These are phyloP conservation scores for Chelmon rostratus DNA, from an alignment of 2,797 vertebrate genomes.

Conservation along the genomic window DNA sequence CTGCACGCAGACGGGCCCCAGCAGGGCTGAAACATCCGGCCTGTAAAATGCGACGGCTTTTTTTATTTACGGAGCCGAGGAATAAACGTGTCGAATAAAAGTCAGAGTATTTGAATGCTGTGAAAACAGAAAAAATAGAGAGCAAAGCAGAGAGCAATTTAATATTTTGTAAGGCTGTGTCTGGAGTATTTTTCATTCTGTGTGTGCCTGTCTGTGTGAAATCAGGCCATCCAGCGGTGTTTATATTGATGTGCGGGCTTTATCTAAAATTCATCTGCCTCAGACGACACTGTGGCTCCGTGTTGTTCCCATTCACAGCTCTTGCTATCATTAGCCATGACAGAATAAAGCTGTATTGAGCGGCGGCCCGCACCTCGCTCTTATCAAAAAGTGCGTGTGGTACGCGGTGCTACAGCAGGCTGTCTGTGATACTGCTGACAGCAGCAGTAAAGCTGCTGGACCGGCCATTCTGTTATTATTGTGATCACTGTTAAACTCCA, in stretches of 20 bases:
- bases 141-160: background rate
- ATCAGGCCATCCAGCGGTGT: conserved; percentile 33
- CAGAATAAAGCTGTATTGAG: conserved; percentile 65
- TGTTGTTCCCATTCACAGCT: conserved; percentile 46
- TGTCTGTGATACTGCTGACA: conserved; percentile 60
- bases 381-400: conserved; percentile 51
- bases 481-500: conserved; percentile 34
- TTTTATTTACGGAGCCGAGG: background rate
- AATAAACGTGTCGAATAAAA: conserved; percentile 7
- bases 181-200: conserved; percentile 29
- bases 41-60: no score
- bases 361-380: conserved; percentile 33
- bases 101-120: background rate
- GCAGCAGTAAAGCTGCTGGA: conserved; percentile 43
- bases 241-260: conserved; percentile 47
- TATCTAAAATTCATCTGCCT: conserved; percentile 56
- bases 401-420: conserved; percentile 8
- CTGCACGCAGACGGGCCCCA: no score
- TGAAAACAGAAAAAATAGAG: background rate
- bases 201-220: conserved; percentile 14
- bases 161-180: conserved; percentile 17
- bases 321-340: conserved; percentile 54
- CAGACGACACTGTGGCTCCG: conserved; percentile 13
- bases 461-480: conserved; percentile 32
- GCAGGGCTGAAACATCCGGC: no score